Base-by-base conservation (phyloP, 2,888 invertebrate species). In the Drosophila paucipuncta region DNA sequence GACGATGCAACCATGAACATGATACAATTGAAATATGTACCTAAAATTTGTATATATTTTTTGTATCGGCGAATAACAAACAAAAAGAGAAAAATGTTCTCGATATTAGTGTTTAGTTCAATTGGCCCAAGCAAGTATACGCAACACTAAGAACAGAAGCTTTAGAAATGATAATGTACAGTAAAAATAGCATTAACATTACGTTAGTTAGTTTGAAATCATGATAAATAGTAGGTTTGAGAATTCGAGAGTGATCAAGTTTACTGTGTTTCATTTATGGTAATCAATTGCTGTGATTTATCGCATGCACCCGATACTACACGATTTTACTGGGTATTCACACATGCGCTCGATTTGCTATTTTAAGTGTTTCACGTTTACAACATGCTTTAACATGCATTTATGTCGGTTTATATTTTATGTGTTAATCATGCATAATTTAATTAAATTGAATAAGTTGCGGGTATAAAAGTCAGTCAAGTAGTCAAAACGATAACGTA, bases 1-100 rank as follows among this genome's bases (percentile, higher is more conserved):
- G 99, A 99, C 79, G 98, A 98, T 73, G 99, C 98, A 94, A 99
- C 99, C 98, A 99, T 99, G 94, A 99, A 98, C 99, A 99, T 99
- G 94, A 99, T 99, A 95, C 98, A 98, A 95, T 99, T 99, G 96
- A 99, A 99, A 95, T 99, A 99, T 90, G 99, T 98, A 93, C 99
- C 99, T 98, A 95, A n/a, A n/a, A 43, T 35, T 61, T 30, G 39
- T 72, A 35, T 18, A 9, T 39, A n/a, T 57, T 57, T 41, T 39
- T 58, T 31, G 43, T 47, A 64, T 52, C 52, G 50, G 52, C 50
- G 39, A 63, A 65, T 61, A 66, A 61, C 53, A 76, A 73, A 77
- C 59, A 80, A 73, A 71, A 61, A 65, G 59, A 76, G 68, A 84
- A 70, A 47, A 69, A 50, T 63, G 53, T 61, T 58, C 31, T 31